These are phyloP conservation scores for Cataglyphis altisquamis DNA, from an alignment of 2,888 invertebrate species.

Conservation along the genomic window DNA sequence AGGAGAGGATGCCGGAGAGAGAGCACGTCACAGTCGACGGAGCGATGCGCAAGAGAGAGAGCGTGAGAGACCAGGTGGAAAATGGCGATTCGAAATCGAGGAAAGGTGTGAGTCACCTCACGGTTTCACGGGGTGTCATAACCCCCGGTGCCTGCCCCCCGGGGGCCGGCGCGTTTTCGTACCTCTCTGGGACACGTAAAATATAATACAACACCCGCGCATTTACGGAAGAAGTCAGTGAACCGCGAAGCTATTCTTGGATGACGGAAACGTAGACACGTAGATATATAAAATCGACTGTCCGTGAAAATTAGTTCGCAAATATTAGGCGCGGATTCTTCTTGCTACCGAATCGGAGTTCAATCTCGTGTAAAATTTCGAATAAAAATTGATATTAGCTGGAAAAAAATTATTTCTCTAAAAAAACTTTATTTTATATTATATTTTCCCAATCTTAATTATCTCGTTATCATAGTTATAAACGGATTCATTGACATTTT, in stretches of 20 bases:
- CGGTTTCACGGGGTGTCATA: conserved; percentile 76
- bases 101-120: conserved; percentile 76
- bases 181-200: conserved; percentile 49
- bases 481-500: background rate
- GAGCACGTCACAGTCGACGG: conserved; percentile 76
- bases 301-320: conserved; percentile 46
- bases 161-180: conserved; percentile 62
- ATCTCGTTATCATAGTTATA: background rate
- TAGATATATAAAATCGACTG: conserved; percentile 44
- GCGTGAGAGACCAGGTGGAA: conserved; percentile 77
- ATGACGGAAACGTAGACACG: conserved; percentile 47
- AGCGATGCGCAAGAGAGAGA: conserved; percentile 77
- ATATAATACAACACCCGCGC: conserved; percentile 30
- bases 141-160: conserved; percentile 64
- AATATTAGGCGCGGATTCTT: conserved; percentile 15
- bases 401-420: background rate
- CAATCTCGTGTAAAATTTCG: background rate
- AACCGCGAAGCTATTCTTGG: conserved; percentile 62
- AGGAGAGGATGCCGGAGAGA: conserved; percentile 65
- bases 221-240: conserved; percentile 61
- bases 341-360: background rate
- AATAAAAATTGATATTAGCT: background rate
- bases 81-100: conserved; percentile 77
- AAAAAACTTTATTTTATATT: background rate
- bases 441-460: background rate